Percentiles rank a stretch among this genome's conserved stretches.
These are phyloP conservation scores for Bos javanicus DNA, from an alignment of 2,113 vertebrate genomes.

Conservation along the genomic window DNA sequence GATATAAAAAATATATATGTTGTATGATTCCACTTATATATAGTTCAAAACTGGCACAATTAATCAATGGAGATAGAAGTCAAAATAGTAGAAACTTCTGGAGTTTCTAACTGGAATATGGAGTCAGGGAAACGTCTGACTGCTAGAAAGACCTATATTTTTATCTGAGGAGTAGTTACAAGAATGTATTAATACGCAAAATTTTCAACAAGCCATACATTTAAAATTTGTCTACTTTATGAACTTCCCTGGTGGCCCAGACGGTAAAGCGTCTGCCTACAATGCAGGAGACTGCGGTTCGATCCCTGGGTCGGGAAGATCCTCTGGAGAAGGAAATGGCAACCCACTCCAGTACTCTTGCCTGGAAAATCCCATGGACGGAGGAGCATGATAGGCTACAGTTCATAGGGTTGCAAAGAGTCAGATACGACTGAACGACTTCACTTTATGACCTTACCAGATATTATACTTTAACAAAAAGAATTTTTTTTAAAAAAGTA, in stretches of 20 bases:
- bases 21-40: background rate
- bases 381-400: background rate
- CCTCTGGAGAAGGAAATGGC: background rate
- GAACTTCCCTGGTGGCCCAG: background rate
- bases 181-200: background rate
- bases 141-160: background rate
- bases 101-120: background rate
- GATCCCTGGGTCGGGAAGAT: background rate
- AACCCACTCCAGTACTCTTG: background rate
- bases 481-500: background rate
- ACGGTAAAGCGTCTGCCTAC: background rate
- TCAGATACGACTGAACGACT: background rate
- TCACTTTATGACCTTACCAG: background rate
- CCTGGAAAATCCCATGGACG: background rate
- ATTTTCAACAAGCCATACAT: background rate
- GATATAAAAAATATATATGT: background rate
- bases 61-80: background rate
- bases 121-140: background rate
- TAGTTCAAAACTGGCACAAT: background rate
- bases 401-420: background rate
- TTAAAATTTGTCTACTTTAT: background rate
- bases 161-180: background rate
- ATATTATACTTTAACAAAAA: background rate
- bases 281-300: rapidly evolving
- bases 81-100: background rate